Percentiles rank a stretch among this genome's conserved stretches.
phyloP scores from a whole-genome alignment of 2,888 invertebrate species.

The Heliconius ismenius region DNA sequence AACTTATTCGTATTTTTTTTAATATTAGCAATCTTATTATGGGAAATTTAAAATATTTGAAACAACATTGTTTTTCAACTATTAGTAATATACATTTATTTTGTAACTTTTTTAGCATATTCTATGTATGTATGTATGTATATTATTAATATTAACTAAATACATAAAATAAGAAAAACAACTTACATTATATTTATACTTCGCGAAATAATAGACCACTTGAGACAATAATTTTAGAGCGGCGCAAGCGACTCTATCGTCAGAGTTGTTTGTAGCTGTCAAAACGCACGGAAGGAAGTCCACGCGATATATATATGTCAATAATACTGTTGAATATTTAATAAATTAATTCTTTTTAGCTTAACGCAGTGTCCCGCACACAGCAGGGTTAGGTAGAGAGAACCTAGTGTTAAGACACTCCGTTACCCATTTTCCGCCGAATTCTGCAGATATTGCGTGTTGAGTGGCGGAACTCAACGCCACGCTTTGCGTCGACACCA shows the following conservation, averaged over 20 bases:
- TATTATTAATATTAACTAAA: constrained; percentile 4
- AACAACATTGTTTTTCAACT: too few species aligned
- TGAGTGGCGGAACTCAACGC: too few species aligned
- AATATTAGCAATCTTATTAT: too few species aligned
- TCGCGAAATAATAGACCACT: constrained; percentile 64
- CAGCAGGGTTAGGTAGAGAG: background rate
- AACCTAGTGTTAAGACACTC: background rate
- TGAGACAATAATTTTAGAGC: constrained; percentile 67
- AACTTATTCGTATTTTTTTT: too few species aligned
- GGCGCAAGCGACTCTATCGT: constrained; percentile 65
- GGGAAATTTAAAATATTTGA: too few species aligned
- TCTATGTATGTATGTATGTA: background rate
- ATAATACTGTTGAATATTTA: constrained; percentile 54
- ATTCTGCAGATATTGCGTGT: too few species aligned
- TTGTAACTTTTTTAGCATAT: too few species aligned
- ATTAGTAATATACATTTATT: too few species aligned
- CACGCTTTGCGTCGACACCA: too few species aligned
- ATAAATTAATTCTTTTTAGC: background rate
- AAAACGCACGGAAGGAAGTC: constrained; percentile 64
- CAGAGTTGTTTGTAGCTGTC: constrained; percentile 53
- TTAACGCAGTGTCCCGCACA: background rate
- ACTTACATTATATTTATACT: constrained; percentile 65
- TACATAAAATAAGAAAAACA: background rate
- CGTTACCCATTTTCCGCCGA: too few species aligned
- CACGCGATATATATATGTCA: constrained; percentile 62